Conservation (phyloP, 37 sponge, comb jelly and placozoan species). For the Eunapius fragilis region DNA sequence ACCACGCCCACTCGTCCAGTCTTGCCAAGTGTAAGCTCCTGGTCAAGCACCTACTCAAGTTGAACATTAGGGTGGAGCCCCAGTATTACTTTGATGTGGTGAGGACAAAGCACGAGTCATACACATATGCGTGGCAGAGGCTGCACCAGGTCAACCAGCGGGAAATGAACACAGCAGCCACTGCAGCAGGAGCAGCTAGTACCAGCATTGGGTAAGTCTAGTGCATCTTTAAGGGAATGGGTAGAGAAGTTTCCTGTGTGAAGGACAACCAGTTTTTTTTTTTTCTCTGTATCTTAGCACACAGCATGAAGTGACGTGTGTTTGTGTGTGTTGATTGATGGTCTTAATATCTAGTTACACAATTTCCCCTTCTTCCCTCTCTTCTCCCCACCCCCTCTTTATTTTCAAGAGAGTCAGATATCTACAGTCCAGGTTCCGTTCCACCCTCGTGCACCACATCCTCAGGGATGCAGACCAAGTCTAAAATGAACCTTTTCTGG, state of each 20-base stretch:
- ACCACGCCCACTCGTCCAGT: slow-evolving; percentile 37
- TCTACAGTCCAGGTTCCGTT: neutral
- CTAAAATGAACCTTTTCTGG: slow-evolving; percentile 27
- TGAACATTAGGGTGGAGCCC: neutral
- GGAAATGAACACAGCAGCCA: neutral
- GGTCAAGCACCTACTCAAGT: neutral
- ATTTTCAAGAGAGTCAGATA: neutral
- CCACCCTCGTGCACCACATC: neutral
- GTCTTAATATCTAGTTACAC: neutral
- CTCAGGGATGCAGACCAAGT: slow-evolving; percentile 3
- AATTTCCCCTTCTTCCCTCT: too few relatives aligned
- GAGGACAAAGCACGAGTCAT: slow-evolving; percentile 67
- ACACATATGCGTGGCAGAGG: slow-evolving; percentile 60
- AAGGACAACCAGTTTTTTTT: too few relatives aligned
- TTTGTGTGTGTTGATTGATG: neutral
- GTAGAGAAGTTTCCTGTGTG: too few relatives aligned
- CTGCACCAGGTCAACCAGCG: slow-evolving; percentile 68
- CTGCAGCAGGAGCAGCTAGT: neutral
- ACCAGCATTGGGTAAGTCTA: neutral
- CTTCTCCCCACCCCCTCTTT: too few relatives aligned
- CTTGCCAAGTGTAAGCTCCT: neutral
- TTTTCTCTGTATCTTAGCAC: too few relatives aligned
- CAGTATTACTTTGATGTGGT: slow-evolving; percentile 74
- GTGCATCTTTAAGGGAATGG: neutral
- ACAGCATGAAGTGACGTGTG: neutral